Conservation (phyloP, 2,797 vertebrate species). For the Rhynchotus rufescens region DNA sequence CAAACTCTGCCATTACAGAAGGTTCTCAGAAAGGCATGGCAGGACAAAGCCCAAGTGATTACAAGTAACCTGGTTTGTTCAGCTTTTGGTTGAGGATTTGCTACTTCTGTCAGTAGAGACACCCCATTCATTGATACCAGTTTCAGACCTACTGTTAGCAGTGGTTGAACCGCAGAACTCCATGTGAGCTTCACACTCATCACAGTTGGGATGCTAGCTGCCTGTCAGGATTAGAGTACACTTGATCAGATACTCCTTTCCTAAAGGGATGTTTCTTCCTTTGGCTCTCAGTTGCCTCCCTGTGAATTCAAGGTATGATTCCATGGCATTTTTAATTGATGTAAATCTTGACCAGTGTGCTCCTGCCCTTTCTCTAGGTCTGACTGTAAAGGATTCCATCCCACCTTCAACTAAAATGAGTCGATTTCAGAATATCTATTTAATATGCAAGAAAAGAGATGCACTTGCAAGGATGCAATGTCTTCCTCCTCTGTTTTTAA, state of each 20-base stretch:
- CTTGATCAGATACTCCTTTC: neutral
- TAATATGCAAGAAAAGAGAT: neutral
- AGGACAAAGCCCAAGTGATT: neutral
- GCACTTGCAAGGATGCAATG: neutral
- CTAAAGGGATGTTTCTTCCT: neutral
- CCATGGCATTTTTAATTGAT: neutral
- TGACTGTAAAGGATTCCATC: neutral
- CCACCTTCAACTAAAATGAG: neutral
- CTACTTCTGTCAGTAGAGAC: neutral
- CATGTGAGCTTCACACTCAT: neutral
- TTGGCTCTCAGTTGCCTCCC: neutral
- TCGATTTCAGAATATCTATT: neutral
- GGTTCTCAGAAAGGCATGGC: neutral
- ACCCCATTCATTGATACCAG: neutral
- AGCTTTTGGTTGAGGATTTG: neutral
- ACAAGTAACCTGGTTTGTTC: neutral
- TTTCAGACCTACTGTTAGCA: neutral
- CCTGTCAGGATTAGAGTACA: neutral
- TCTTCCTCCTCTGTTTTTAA: slow-evolving; percentile 17
- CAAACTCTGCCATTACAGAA: neutral
- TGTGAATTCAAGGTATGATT: neutral
- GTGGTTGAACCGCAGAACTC: neutral
- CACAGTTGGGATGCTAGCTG: neutral
- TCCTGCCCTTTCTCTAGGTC: neutral
- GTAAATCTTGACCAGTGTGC: neutral